A percentile compares a stretch with the other conserved stretches of the same genome.
phyloP scores from a whole-genome alignment of 2,797 vertebrate genomes.

The Ctenopoma kingsleyae region DNA sequence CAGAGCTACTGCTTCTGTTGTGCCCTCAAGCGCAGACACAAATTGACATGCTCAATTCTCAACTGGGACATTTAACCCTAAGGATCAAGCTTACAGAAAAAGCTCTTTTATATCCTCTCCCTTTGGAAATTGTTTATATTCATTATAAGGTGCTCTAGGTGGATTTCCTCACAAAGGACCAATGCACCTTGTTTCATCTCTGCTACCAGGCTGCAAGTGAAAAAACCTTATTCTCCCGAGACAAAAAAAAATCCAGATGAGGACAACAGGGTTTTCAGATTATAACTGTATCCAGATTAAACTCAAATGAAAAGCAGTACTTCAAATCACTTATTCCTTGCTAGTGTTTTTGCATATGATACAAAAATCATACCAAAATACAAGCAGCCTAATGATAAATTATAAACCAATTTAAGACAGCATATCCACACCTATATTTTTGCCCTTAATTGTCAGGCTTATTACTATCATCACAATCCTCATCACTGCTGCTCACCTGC shows the following conservation, averaged over 20 bases:
- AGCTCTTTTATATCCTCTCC: conserved; percentile 50
- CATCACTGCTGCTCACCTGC: conserved; percentile 20
- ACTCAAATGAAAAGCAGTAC: conserved; percentile 1
- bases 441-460: conserved; percentile 17
- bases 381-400: conserved; percentile 1
- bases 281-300: conserved; percentile 5
- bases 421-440: not conserved
- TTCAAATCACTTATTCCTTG: not conserved
- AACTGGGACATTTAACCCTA: conserved; percentile 59
- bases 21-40: conserved; percentile 63
- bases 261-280: conserved; percentile 22
- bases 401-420: not conserved
- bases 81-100: conserved; percentile 53
- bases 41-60: conserved; percentile 69
- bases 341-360: not conserved
- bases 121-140: conserved; percentile 58
- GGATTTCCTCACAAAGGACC: conserved; percentile 49
- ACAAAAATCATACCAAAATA: not conserved
- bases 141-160: conserved; percentile 48
- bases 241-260: not conserved
- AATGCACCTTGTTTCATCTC: conserved; percentile 18
- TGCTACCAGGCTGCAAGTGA: conserved; percentile 1
- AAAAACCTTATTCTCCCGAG: conserved; percentile 1
- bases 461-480: conserved; percentile 3
- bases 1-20: conserved; percentile 47